Base-by-base conservation (phyloP, 2,113 vertebrate genomes). In the Cochlearius cochlearius region DNA sequence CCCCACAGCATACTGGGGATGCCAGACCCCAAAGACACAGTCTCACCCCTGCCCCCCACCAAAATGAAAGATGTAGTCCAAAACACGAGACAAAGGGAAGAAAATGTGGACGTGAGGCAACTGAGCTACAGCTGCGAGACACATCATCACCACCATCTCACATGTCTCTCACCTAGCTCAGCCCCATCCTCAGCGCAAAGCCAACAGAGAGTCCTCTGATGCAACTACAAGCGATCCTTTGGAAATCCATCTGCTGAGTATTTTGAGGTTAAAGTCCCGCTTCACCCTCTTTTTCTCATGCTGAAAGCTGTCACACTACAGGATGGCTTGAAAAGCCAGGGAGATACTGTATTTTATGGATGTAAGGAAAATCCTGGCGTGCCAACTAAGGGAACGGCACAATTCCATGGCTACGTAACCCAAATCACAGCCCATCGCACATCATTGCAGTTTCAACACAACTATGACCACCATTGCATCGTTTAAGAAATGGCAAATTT, bases 1-100 rank as follows among this genome's bases (percentile, higher is more conserved):
- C 2, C 29, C 13, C 58, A 11, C 0, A 1, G 66, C 43, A 56
- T 2, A 79, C 14, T 0, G 1, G 21, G 18, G 27, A 72, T 2
- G 1, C 52, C 82, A 94, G 63, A 90, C 25, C 36, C 41, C 55
- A 47, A 58, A 86, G 56, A 45, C 56, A 88, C 4, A 49, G 52
- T 16, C 38, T 71, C 1, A 0, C 18, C 8, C 29, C 8, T 29
- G 3, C 68, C 29, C 77, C 50, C 18, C 34, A 86, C 15, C 36
- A 69, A 32, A 79, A 69, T 16, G 45, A 73, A 94, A 87, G 50
- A 55, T 3, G 5, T 9, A 63, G n/a, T 34, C 50, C 45, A 60
- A 92, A 82, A 45, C 52, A 59, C 7, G 6, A 80, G 15, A 32
- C 55, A 62, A 73, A 88, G 17, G 41, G 47, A 71, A 73, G 36